These are phyloP conservation scores for Paraescarpia echinospica DNA, from an alignment of 1,140 invertebrate species.

Conservation along the genomic window DNA sequence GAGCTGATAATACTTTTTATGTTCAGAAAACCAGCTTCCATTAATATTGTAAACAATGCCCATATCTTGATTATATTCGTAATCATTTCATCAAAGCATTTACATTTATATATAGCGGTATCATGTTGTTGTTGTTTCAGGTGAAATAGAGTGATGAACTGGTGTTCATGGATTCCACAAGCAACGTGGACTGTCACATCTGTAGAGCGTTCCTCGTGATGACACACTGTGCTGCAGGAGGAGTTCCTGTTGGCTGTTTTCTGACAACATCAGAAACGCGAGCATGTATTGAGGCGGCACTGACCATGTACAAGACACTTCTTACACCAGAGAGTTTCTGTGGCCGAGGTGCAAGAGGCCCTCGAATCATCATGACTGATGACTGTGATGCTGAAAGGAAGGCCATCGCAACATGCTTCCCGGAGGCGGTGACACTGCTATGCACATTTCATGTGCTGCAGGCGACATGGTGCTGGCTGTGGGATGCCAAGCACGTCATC, in stretches of 20 bases:
- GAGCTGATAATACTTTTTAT: no score
- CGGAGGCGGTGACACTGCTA: not conserved
- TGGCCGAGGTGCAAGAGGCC: not conserved
- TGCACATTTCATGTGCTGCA: slow-evolving; percentile 19
- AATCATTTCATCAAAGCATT: no score
- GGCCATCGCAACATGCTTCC: not conserved
- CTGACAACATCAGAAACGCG: not conserved
- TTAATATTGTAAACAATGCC: no score
- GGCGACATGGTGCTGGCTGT: slow-evolving; percentile 2
- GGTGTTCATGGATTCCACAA: not conserved
- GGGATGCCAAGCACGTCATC: not conserved
- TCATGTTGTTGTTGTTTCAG: not conserved
- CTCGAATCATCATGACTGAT: slow-evolving; percentile 16
- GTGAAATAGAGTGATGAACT: not conserved
- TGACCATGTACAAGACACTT: not conserved
- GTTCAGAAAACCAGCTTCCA: no score
- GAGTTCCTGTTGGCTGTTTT: not conserved
- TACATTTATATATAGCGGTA: no score
- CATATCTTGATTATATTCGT: no score
- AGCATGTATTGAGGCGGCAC: not conserved
- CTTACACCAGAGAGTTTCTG: not conserved
- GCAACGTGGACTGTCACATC: not conserved
- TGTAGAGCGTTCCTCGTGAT: not conserved
- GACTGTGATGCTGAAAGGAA: not conserved
- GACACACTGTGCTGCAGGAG: not conserved